Base-by-base conservation (phyloP, 35 echinoderm and acorn worm genomes). In the Acanthaster planci region DNA sequence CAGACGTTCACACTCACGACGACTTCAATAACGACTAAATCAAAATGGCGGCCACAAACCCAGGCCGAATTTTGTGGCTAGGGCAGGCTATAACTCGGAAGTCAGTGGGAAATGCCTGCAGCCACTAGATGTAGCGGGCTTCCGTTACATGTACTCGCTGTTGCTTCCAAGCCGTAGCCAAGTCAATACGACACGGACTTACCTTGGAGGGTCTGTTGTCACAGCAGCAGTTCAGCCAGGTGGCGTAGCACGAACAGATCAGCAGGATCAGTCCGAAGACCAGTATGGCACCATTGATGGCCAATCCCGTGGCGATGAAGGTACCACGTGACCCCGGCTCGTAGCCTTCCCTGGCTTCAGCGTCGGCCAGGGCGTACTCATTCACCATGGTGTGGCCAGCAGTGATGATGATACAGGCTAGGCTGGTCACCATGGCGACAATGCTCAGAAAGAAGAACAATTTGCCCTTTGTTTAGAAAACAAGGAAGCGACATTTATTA, bases 371-470 rank as follows among this genome's bases (percentile, higher is more conserved):
- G 12, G 8, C 39, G 26, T 55, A 52, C 37, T 90, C 88, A 36
- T 55, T 75, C 29, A 83, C 40, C 19, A 90, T 53, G 0, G 76
- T 40, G 64, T 76, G 32, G 23, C 36, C 88, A 23, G 78, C 57
- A 3, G 68, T 84, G 16, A 90, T 68, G 9, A 80, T 80, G 17
- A 90, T 60, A 78, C 82, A 84, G 9, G 68, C 88, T 15, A 90
- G n/a, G 37, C 88, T 90, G 30, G 40, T 54, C 2, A 90, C 67
- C 44, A 90, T 57, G 42, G 44, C 34, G 12, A 59, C 38, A 0
- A 90, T 5, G 6, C 60, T 53, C 51, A 90, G 72, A 19, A 90
- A 84, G 17, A 47, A 78, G 75, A 78, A 90, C 34, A 54, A 29
- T 39, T 51, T 21, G 7, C 59, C 88, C 88, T 84, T 64, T 39